Conservation (phyloP, 2,888 invertebrate species). For the Tetrapedia diversipes region DNA sequence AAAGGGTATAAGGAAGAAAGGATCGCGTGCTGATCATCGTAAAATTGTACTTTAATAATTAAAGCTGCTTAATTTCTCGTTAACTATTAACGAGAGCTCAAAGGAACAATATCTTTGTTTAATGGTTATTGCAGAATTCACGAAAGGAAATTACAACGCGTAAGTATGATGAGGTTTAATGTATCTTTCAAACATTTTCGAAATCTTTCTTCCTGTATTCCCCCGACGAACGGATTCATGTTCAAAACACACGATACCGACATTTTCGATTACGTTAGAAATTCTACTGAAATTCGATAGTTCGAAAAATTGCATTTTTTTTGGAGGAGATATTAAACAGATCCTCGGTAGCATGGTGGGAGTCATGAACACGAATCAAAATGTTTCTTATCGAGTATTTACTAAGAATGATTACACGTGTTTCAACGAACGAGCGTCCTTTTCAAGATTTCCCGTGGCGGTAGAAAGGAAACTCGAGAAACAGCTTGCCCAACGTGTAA, state of each 20-base stretch:
- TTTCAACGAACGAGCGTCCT: constrained; percentile 28
- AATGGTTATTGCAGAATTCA: constrained; percentile 23
- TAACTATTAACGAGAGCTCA: neutral
- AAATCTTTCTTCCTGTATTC: constrained; percentile 48
- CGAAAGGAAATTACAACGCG: constrained; percentile 9
- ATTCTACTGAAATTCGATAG: neutral
- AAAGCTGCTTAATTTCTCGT: too few relatives aligned
- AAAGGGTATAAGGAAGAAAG: constrained; percentile 51
- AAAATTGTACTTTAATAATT: neutral
- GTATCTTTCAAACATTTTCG: neutral
- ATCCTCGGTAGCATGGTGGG: constrained; percentile 20
- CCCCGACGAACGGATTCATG: constrained; percentile 8
- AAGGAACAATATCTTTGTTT: neutral
- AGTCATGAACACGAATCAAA: neutral
- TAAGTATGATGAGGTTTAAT: constrained; percentile 15
- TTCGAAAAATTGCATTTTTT: neutral
- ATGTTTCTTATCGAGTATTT: constrained; percentile 30
- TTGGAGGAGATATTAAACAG: neutral
- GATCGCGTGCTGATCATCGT: neutral
- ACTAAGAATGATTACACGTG: constrained; percentile 12
- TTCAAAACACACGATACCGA: constrained; percentile 19
- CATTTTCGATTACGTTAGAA: neutral
- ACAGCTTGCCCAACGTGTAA: constrained; percentile 4
- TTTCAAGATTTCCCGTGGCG: constrained; percentile 21
- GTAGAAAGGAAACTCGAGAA: neutral